Conservation (phyloP, 2,797 vertebrate genomes). For the Thaleichthys pacificus region DNA sequence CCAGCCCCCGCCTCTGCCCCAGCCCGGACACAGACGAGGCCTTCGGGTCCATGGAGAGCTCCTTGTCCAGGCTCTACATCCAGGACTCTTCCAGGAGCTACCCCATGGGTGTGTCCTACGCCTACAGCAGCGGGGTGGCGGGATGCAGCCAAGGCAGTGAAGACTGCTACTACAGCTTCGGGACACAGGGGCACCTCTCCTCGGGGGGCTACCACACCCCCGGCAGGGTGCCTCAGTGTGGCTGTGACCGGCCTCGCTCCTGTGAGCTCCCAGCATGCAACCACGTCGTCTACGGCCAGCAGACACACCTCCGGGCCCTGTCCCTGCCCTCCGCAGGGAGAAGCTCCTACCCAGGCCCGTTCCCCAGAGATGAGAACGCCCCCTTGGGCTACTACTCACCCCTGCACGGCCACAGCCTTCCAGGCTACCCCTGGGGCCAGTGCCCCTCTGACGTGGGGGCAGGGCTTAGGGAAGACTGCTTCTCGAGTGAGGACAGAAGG, state of each 20-base stretch:
- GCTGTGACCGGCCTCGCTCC: accelerated
- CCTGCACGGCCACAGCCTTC: slow-evolving; percentile 38
- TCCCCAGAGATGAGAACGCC: slow-evolving; percentile 16
- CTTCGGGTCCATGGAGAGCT: slow-evolving; percentile 63
- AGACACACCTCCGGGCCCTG: background rate
- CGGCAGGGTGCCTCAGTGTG: background rate
- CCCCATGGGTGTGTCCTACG: slow-evolving; percentile 32
- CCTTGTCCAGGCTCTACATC: slow-evolving; percentile 50
- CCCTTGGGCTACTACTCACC: background rate
- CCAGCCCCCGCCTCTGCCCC: slow-evolving; percentile 4
- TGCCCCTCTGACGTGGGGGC: too few relatives aligned
- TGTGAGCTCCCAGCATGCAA: background rate
- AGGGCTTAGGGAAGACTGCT: background rate
- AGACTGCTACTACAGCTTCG: slow-evolving; percentile 25
- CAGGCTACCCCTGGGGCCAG: slow-evolving; percentile 43
- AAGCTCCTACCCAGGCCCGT: slow-evolving; percentile 20
- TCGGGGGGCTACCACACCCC: background rate
- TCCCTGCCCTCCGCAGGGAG: background rate
- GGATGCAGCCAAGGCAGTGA: slow-evolving; percentile 49
- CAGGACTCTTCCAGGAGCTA: slow-evolving; percentile 32
- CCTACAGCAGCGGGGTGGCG: slow-evolving; percentile 63
- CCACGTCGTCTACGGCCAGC: slow-evolving; percentile 28
- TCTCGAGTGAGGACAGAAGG: slow-evolving; percentile 42
- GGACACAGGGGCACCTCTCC: background rate
- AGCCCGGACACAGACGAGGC: slow-evolving; percentile 60